Base-by-base conservation (phyloP, 2,113 vertebrate species). In the Bucco capensis region DNA sequence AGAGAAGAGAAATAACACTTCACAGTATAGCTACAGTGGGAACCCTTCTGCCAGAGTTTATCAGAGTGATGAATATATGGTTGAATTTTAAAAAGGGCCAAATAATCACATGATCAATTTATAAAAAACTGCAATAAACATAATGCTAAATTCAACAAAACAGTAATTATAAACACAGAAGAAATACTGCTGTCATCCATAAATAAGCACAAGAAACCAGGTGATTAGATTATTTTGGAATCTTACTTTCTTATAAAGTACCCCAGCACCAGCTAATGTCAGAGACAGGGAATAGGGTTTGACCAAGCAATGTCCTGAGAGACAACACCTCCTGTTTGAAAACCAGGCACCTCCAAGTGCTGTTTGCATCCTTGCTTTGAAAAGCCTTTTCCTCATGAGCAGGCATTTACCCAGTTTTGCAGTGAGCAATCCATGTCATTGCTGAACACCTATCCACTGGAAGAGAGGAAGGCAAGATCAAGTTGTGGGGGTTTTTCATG, bases 381-480 rank as follows among this genome's bases (percentile, higher is more conserved):
- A 78, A 90, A 90, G 64, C 37, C 74, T 79, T 79, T 75, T 80
- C 61, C 54, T 64, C n/a, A 22, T 1, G 19, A 83, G 64, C 31
- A 50, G 62, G 65, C 54, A 50, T 75, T 78, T 64, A 73, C 54
- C 19, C 73, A 70, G 66, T 76, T 92, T 66, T 31, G 79, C 67
- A 58, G 44, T 46, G 74, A 93, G 87, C 90, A 88, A 74, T 60
- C 86, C 22, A 19, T 19, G 27, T 9, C 1, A 12, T 4, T 49
- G 66, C 72, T 27, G 70, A 82, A 54, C 79, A 64, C 22, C 84
- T 78, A 46, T 44, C 54, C 69, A 54, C 50, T 31, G 83, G 83
- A 69, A 81, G n/a, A 49, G 54, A 92, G 65, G 86, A 89, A 79
- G 61, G 85, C 91, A 85, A 74, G 90, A 95, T 47, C 88, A 53